Evolutionary conservation across 2,888 invertebrate genomes (phyloP).

Genomic region (Xestoiulus laeticollis): DNA sequence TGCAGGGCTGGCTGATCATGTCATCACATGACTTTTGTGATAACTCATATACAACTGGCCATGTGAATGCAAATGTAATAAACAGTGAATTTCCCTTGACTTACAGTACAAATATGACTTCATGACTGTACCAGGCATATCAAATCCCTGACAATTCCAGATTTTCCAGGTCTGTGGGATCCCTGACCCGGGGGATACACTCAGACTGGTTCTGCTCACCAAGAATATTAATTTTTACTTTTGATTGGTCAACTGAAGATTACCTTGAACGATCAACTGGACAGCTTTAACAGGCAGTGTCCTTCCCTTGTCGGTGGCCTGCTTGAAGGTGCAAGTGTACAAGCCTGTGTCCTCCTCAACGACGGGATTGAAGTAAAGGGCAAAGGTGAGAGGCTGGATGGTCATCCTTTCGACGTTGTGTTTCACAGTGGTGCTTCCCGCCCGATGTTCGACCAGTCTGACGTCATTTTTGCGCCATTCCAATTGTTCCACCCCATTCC

Average conservation of each 20-base stretch:
- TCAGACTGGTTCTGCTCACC: no score
- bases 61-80: no score
- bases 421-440: conserved; percentile 68
- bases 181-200: no score
- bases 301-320: conserved; percentile 58
- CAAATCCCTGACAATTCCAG: no score
- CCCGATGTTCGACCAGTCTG: conserved; percentile 60
- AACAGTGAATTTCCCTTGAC: no score
- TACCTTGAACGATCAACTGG: conserved; percentile 75
- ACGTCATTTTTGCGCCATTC: conserved; percentile 34
- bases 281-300: conserved; percentile 61
- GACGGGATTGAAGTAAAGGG: conserved; percentile 73
- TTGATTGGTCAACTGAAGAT: neutral
- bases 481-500: neutral
- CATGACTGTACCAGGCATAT: no score
- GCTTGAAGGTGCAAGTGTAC: conserved; percentile 76
- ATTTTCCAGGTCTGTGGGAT: no score
- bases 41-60: no score
- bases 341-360: conserved; percentile 73
- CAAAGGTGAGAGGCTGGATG: conserved; percentile 71
- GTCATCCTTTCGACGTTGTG: conserved; percentile 69
- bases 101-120: no score
- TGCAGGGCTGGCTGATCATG: no score
- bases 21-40: no score
- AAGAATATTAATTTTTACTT: no score